Percentiles rank a stretch among this genome's conserved stretches.
phyloP scores from a whole-genome alignment of 2,888 invertebrate species.

The Ennomos fuscantarius region DNA sequence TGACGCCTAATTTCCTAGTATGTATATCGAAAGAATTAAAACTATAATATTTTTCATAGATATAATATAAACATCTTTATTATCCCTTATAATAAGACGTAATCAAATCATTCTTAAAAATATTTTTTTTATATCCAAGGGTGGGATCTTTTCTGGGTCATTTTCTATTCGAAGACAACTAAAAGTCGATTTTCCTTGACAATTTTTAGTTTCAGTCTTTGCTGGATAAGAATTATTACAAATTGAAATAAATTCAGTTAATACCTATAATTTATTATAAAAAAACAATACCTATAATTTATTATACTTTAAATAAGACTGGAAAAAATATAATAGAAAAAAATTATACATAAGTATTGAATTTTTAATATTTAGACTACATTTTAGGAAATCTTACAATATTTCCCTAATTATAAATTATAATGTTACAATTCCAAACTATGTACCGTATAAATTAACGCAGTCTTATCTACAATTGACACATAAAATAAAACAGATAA shows the following conservation, averaged over 20 bases:
- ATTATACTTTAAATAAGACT: too few relatives aligned
- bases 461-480: slow-evolving; percentile 56
- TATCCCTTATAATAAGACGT: slow-evolving; percentile 61
- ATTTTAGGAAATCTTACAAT: not conserved
- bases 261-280: too few relatives aligned
- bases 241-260: too few relatives aligned
- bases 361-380: too few relatives aligned
- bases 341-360: too few relatives aligned
- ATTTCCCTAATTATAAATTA: slow-evolving; percentile 9
- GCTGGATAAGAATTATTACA: too few relatives aligned
- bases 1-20: too few relatives aligned
- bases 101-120: slow-evolving; percentile 54
- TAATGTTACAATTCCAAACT: slow-evolving; percentile 7
- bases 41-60: slow-evolving; percentile 1
- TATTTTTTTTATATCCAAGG: slow-evolving; percentile 61
- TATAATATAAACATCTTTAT: slow-evolving; percentile 64
- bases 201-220: too few relatives aligned
- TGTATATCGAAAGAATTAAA: not conserved
- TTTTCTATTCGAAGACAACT: slow-evolving; percentile 24
- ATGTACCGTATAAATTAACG: slow-evolving; percentile 21
- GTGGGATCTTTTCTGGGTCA: slow-evolving; percentile 70
- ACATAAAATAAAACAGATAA: slow-evolving; percentile 28
- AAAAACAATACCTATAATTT: too few relatives aligned
- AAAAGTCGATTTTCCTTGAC: not conserved
- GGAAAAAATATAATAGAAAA: too few relatives aligned